Conservation (phyloP, 2,113 vertebrate genomes). For the Cyanistes caeruleus region DNA sequence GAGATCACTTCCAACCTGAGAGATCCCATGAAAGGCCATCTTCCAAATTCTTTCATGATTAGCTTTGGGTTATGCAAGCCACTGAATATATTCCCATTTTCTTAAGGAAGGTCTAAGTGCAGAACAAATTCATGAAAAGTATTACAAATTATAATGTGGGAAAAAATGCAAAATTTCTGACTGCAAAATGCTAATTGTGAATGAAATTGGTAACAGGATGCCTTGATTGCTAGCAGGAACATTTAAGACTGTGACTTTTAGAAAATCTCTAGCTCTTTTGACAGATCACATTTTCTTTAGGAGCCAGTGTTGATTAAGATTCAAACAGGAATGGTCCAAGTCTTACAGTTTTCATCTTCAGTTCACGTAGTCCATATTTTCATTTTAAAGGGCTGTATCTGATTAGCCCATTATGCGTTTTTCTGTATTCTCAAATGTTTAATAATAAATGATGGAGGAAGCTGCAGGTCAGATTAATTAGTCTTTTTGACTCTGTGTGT, state of each 20-base stretch:
- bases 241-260: background rate
- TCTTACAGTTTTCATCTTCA: background rate
- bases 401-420: background rate
- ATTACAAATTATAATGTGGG: background rate
- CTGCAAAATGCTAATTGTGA: background rate
- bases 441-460: conserved; percentile 63
- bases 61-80: background rate
- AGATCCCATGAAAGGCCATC: background rate
- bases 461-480: conserved; percentile 51
- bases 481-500: background rate
- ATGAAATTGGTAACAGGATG: background rate
- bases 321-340: background rate
- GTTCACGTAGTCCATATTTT: background rate
- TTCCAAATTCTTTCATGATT: background rate
- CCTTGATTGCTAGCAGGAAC: background rate
- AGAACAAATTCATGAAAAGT: background rate
- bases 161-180: background rate
- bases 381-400: background rate
- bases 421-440: conserved; percentile 42
- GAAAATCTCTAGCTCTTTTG: background rate
- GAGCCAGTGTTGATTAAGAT: background rate
- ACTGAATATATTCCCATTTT: background rate
- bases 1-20: background rate
- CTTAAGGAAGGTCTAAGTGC: background rate
- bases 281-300: background rate